A percentile compares a stretch with the other conserved stretches of the same genome.
Conservation (phyloP, 2,113 vertebrate species). For the Ictalurus furcatus region DNA sequence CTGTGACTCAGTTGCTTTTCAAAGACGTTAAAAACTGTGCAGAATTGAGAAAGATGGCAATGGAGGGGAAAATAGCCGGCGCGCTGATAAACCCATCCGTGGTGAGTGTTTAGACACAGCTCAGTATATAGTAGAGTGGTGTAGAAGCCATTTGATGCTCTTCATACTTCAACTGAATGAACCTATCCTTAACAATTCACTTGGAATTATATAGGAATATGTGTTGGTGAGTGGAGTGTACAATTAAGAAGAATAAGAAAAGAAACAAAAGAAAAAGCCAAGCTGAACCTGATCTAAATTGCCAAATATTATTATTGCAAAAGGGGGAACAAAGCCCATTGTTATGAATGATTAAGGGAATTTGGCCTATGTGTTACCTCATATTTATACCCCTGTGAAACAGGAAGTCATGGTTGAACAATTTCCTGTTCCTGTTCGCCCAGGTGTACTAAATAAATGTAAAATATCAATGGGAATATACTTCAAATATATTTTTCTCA, state of each 20-base stretch:
- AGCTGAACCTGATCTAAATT: neutral
- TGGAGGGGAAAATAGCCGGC: conserved; percentile 78
- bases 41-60: conserved; percentile 78
- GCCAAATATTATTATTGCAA: too few species aligned
- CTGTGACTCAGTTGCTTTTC: conserved; percentile 85
- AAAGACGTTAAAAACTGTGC: conserved; percentile 82
- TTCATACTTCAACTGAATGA: neutral
- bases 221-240: neutral
- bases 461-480: too few species aligned
- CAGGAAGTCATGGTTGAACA: too few species aligned
- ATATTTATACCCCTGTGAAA: too few species aligned
- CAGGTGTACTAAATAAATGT: too few species aligned
- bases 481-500: too few species aligned
- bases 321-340: too few species aligned
- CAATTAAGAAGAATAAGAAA: too few species aligned
- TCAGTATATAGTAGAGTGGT: neutral
- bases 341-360: too few species aligned
- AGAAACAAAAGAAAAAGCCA: neutral
- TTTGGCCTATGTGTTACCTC: too few species aligned
- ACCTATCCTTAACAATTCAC: neutral
- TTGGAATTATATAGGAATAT: neutral
- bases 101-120: conserved; percentile 69
- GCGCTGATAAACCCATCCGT: conserved; percentile 84
- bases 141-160: neutral
- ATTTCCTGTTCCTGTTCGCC: too few species aligned